These are phyloP conservation scores for Tichodroma muraria DNA, from an alignment of 2,113 vertebrate species.

Conservation along the genomic window DNA sequence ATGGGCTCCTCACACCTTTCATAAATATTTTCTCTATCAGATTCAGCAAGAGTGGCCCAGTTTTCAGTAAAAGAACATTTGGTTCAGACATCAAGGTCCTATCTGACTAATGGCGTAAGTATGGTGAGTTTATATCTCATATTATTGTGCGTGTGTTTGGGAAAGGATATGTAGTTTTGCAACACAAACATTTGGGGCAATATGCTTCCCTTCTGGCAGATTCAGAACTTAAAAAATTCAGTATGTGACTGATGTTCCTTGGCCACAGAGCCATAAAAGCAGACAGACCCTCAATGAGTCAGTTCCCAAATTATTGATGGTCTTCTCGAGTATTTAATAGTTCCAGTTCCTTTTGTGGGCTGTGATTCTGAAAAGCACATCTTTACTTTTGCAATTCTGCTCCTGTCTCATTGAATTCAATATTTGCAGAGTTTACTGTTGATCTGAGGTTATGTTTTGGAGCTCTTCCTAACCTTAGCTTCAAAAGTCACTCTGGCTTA, in stretches of 20 bases:
- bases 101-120: not conserved
- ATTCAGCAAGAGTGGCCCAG: not conserved
- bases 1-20: conserved; percentile 23
- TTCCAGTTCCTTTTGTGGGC: not conserved
- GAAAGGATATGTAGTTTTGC: not conserved
- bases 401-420: not conserved
- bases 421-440: not conserved
- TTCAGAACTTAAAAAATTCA: not conserved
- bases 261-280: not conserved
- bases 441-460: not conserved
- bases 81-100: not conserved
- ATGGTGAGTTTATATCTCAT: not conserved
- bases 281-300: not conserved
- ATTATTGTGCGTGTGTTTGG: not conserved
- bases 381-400: not conserved
- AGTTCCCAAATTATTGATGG: not conserved
- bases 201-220: not conserved
- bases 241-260: not conserved
- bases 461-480: not conserved
- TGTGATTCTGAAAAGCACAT: not conserved
- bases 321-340: not conserved
- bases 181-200: not conserved
- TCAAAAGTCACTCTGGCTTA: not conserved
- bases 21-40: conserved; percentile 35
- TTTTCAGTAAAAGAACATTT: not conserved